Evolutionary conservation across 2,797 vertebrate genomes (phyloP), one percentile per base, ranked within the genome.

Genomic region (Pangasius djambal): DNA sequence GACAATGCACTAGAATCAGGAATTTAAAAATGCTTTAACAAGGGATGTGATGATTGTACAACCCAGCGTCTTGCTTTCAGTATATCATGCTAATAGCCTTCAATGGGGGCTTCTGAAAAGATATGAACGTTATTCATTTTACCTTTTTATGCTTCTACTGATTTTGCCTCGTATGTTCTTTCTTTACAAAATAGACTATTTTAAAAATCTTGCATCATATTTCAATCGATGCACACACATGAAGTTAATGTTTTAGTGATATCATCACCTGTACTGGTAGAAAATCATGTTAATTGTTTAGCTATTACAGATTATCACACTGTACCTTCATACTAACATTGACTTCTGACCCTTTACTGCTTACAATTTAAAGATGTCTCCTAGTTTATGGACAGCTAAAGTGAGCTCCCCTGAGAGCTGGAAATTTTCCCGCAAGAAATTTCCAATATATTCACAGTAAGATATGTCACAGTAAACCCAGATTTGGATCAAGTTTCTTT

Each of bases 381-480:
- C 98, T 28, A 95, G 95, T 81, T 94, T 96, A 92, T 92, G 97
- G 0, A 97, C 97, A 20, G 93, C 91, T 86, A 99, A 96, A 88
- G 92, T 90, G 91, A 99, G 97, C 85, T 92, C 95, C 6, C 97
- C 97, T 18, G 86, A 92, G 91, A 99, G 97, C 82, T 88, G 92
- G 90, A 99, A 94, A 93, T 96, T 95, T 48, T 94, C 91, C 93
- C 96, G 98, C 91, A 99, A 95, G 89, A 96, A 91, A 55, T 91
- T 94, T 18, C 97, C 98, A 70, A 98, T 94, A 90, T 97, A 94
- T 96, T 99, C 98, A n/a, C 96, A 97, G 92, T 95, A 95, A 6
- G 95, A 89, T 37, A 99, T 89, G 91, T 99, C 98, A 91, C 98
- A 99, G 95, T 98, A 99, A 79, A 98, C 95, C 97, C 98, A 99